Conservation (phyloP, 2,113 vertebrate genomes). For the Sceloporus undulatus region DNA sequence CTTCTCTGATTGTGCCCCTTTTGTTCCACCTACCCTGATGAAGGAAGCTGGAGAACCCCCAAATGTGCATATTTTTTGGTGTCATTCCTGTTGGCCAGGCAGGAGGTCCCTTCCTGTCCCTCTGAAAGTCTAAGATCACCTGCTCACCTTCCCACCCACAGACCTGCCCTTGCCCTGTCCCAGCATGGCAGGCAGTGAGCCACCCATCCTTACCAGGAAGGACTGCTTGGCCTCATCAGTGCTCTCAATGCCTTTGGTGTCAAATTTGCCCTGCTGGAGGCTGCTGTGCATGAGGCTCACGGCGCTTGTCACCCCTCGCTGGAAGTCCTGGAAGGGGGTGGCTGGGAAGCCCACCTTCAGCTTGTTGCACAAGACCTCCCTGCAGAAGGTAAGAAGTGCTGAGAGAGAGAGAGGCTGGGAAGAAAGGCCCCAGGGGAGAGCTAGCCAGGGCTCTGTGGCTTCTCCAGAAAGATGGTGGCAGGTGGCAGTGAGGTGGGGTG, state of each 20-base stretch:
- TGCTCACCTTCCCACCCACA: too few species aligned
- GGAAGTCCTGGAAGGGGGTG: slow-evolving; percentile 95
- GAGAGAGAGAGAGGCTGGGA: not conserved
- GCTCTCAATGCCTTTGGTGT: slow-evolving; percentile 96
- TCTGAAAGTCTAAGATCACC: too few species aligned
- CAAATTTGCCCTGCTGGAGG: slow-evolving; percentile 97
- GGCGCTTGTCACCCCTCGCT: slow-evolving; percentile 96
- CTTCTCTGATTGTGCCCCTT: too few species aligned
- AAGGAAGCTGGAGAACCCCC: too few species aligned
- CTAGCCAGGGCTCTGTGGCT: not conserved
- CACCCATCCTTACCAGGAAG: slow-evolving; percentile 86
- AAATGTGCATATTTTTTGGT: too few species aligned
- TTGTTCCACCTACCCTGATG: too few species aligned
- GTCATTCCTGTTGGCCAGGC: too few species aligned
- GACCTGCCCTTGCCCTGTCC: not conserved
- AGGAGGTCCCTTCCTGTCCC: too few species aligned
- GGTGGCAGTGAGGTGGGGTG: too few species aligned
- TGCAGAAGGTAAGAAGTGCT: slow-evolving; percentile 52
- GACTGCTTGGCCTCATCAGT: slow-evolving; percentile 92
- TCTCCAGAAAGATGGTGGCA: too few species aligned
- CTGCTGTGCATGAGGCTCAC: slow-evolving; percentile 99
- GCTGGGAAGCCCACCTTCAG: slow-evolving; percentile 94
- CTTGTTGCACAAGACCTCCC: slow-evolving; percentile 93
- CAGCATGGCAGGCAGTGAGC: not conserved
- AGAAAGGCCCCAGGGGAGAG: too few species aligned